Evolutionary conservation across 2,797 vertebrate genomes (phyloP).

Genomic region (Aquila chrysaetos): DNA sequence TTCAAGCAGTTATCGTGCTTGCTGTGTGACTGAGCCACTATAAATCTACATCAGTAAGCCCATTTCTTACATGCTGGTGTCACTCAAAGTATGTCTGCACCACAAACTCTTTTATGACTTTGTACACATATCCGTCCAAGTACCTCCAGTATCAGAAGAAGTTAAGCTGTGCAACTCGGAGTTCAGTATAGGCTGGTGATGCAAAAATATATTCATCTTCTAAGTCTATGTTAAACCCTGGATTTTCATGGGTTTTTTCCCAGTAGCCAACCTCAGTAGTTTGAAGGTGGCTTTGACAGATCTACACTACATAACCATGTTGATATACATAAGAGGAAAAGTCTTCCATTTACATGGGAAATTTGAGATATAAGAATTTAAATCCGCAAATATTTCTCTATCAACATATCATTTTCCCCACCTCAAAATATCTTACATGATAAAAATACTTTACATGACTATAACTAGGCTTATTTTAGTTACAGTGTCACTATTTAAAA

Average conservation of each 20-base stretch:
- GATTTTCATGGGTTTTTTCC: background rate
- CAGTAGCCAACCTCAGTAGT: background rate
- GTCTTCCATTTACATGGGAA: background rate
- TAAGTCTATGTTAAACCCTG: background rate
- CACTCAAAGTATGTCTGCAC: background rate
- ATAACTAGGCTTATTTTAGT: background rate
- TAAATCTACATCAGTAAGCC: background rate
- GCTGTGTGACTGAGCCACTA: background rate
- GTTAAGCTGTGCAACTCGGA: background rate
- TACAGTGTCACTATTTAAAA: background rate
- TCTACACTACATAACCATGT: background rate
- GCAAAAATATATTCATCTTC: background rate
- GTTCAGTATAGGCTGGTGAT: background rate
- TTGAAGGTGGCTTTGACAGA: background rate
- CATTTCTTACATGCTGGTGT: background rate
- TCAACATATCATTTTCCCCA: background rate
- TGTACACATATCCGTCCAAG: background rate
- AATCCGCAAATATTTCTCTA: background rate
- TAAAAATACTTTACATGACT: background rate
- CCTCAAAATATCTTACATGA: background rate
- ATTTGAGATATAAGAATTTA: background rate
- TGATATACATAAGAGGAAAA: background rate
- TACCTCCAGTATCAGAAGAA: background rate
- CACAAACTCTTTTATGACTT: background rate
- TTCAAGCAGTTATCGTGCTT: background rate